Evolutionary conservation across 2,113 vertebrate species (phyloP).

Genomic region (Vidua macroura): DNA sequence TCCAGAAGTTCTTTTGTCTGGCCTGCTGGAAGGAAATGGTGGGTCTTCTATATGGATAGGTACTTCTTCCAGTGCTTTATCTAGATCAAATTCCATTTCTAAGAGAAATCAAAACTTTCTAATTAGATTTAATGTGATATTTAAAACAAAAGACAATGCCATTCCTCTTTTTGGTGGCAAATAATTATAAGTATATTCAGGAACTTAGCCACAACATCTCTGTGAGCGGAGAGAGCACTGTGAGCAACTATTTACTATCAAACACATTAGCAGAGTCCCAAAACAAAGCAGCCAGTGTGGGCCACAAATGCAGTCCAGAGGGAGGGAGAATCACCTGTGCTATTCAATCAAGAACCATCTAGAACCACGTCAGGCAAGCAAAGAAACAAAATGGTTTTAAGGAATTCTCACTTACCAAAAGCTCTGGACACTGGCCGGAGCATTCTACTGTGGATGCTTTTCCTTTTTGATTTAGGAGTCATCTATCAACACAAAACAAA

Average conservation of each 20-base stretch:
- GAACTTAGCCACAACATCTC: not conserved
- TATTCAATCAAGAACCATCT: not conserved
- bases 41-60: slow-evolving; percentile 87
- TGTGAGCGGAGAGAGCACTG: not conserved
- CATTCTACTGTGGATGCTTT: slow-evolving; percentile 98
- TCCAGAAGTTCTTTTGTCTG: slow-evolving; percentile 80
- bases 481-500: slow-evolving; percentile 78
- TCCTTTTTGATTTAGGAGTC: slow-evolving; percentile 97
- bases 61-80: slow-evolving; percentile 93
- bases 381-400: not conserved
- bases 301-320: not conserved
- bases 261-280: not conserved
- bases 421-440: slow-evolving; percentile 93
- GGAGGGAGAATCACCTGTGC: not conserved
- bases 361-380: not conserved
- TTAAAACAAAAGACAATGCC: slow-evolving; percentile 23
- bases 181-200: not conserved
- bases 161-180: not conserved
- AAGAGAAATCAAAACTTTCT: slow-evolving; percentile 56
- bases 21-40: slow-evolving; percentile 64
- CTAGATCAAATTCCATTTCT: slow-evolving; percentile 99
- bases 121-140: slow-evolving; percentile 30
- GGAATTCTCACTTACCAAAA: slow-evolving; percentile 81
- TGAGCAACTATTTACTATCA: not conserved
- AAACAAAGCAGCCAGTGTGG: not conserved